Base-by-base conservation (phyloP, 2,797 vertebrate genomes). In the Bryconaethiops microstoma region DNA sequence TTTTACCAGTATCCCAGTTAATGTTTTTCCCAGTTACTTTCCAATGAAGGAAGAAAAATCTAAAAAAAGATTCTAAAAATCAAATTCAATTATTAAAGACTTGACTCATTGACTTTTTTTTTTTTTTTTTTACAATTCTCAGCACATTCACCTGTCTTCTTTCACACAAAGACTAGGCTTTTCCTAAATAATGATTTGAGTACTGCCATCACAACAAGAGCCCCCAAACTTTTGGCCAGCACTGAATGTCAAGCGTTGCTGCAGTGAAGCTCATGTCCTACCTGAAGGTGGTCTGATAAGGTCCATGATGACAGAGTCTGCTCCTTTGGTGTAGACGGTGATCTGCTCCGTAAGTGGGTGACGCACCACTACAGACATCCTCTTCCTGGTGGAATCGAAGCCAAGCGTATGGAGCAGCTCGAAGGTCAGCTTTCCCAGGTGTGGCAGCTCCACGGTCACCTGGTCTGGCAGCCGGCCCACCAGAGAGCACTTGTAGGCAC, bases 291-390 rank as follows among this genome's bases (percentile, higher is more conserved):
- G 94, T 70, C 91, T 93, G 89, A 99, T 94, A 83, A 99, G 95
- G 84, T 98, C 97, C 96, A 99, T 97, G 89, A 99, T 92, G 85
- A 91, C 96, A 0, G 97, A 98, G 93, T 99, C 98, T 0, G 98
- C 98, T 79, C 98, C 98, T 92, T 99, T 99, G 79, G 97, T 98
- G 92, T 99, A 99, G 82, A 99, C 96, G 0, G 93, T 95, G 91
- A 99, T 96, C 90, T 99, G 96, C 54, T 96, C 95, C 0, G 97
- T 99, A 77, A 99, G 94, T 0, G 98, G 97, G 89, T 99, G 96
- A 7, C 95, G 90, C 29, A 99, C 96, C 81, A 99, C 97, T 88
- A 99, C 97, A 0, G 98, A 99, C 98, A 99, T 99, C 79, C 97
- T 94, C 84, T 99, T 98, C 85, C 98, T 94, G 80, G 94, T 81